Evolutionary conservation across 2,113 vertebrate genomes (phyloP).

Genomic region (Neofelis nebulosa): DNA sequence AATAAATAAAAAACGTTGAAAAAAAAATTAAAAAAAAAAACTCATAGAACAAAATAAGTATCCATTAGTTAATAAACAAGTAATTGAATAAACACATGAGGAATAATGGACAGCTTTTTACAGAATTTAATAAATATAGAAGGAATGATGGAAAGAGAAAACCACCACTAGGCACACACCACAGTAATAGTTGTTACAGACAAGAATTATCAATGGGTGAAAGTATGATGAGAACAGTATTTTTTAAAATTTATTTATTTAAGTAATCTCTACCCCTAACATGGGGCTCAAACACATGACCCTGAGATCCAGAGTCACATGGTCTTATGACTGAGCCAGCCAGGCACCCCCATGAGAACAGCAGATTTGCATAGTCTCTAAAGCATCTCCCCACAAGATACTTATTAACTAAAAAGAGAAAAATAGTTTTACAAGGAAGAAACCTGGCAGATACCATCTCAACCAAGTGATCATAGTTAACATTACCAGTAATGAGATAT

Average conservation of each 20-base stretch:
- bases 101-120: not conserved
- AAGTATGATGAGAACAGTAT: not conserved
- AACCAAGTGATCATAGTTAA: not conserved
- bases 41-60: not conserved
- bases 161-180: slow-evolving; percentile 15
- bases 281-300: not conserved
- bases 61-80: not conserved
- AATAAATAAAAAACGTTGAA: too few relatives aligned
- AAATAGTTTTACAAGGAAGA: not conserved
- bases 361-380: not conserved
- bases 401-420: not conserved
- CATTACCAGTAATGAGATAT: not conserved
- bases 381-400: not conserved
- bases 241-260: not conserved
- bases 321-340: not conserved
- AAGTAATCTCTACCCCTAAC: not conserved
- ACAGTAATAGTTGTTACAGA: not conserved
- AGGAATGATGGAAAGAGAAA: slow-evolving; percentile 4
- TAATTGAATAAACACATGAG: not conserved
- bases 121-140: not conserved
- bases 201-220: not conserved
- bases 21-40: too few relatives aligned
- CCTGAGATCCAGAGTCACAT: not conserved
- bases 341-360: not conserved
- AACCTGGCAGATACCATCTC: not conserved